Conservation (phyloP, 2,888 invertebrate genomes). For the Catocala sponsa region DNA sequence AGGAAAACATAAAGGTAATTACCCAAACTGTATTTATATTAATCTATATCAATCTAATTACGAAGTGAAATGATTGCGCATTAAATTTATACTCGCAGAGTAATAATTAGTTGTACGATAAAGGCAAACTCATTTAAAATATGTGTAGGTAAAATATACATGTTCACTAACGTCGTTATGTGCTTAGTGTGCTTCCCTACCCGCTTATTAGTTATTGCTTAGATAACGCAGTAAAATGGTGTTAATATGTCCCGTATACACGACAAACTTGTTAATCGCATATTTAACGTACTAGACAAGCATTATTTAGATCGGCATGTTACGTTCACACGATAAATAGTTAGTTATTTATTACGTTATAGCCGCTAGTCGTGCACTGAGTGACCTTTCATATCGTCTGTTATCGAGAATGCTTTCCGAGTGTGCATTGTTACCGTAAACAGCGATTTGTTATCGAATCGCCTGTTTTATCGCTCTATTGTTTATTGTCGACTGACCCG, state of each 20-base stretch:
- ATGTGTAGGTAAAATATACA: no score
- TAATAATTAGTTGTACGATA: no score
- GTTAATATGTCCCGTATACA: no score
- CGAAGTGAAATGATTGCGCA: neutral
- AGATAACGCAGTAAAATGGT: neutral
- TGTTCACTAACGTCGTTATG: no score
- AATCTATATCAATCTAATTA: no score
- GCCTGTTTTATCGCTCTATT: conserved; percentile 64
- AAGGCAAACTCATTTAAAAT: no score
- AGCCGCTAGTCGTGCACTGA: conserved; percentile 51
- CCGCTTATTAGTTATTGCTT: no score
- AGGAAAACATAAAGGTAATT: no score
- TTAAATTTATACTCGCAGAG: neutral
- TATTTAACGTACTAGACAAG: conserved; percentile 40
- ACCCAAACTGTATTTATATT: no score
- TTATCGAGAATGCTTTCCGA: conserved; percentile 63
- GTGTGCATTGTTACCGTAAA: conserved; percentile 65
- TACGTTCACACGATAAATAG: conserved; percentile 49
- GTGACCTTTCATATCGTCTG: conserved; percentile 65
- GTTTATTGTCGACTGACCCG: conserved; percentile 66
- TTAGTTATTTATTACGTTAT: conserved; percentile 56
- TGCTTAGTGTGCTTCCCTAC: no score
- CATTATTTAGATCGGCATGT: conserved; percentile 39
- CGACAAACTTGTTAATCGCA: conserved; percentile 38
- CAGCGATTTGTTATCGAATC: conserved; percentile 62